These are phyloP conservation scores for Antitype chi DNA, from an alignment of 2,888 invertebrate species.

Conservation along the genomic window DNA sequence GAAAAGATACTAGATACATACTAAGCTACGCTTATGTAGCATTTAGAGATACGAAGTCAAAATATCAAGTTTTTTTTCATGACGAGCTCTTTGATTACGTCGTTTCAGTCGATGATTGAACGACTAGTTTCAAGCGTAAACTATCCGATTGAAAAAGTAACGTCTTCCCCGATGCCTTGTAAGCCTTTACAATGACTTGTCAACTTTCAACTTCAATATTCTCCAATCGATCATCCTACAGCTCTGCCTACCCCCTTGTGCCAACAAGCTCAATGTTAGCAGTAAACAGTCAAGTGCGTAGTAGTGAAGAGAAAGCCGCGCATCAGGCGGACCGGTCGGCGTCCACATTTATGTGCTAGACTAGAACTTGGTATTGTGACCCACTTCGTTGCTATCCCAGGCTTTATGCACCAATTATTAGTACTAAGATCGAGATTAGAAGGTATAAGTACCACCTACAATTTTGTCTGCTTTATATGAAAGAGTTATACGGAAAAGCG, in stretches of 20 bases:
- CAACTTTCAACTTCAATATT: background rate
- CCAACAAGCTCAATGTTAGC: slow-evolving; percentile 22
- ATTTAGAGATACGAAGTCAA: no score
- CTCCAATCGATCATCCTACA: background rate
- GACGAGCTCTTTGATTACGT: no score
- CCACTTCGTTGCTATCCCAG: slow-evolving; percentile 50
- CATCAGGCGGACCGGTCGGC: slow-evolving; percentile 66
- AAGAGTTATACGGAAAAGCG: background rate
- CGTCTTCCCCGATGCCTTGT: no score
- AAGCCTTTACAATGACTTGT: background rate
- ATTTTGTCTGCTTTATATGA: background rate
- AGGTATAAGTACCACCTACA: background rate
- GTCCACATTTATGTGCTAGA: slow-evolving; percentile 57
- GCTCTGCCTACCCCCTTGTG: background rate
- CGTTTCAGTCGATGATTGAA: no score
- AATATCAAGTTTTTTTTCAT: no score
- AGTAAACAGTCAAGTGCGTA: slow-evolving; percentile 48
- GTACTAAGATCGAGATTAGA: background rate
- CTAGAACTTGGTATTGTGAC: slow-evolving; percentile 63
- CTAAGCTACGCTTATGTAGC: background rate
- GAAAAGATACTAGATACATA: background rate
- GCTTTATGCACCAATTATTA: slow-evolving; percentile 23
- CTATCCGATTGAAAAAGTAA: no score
- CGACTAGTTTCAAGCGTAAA: no score
- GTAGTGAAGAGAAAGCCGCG: slow-evolving; percentile 70